Percentiles rank a stretch among this genome's conserved stretches.
phyloP scores from a whole-genome alignment of 2,113 vertebrate genomes.

The Oryzias curvinotus region DNA sequence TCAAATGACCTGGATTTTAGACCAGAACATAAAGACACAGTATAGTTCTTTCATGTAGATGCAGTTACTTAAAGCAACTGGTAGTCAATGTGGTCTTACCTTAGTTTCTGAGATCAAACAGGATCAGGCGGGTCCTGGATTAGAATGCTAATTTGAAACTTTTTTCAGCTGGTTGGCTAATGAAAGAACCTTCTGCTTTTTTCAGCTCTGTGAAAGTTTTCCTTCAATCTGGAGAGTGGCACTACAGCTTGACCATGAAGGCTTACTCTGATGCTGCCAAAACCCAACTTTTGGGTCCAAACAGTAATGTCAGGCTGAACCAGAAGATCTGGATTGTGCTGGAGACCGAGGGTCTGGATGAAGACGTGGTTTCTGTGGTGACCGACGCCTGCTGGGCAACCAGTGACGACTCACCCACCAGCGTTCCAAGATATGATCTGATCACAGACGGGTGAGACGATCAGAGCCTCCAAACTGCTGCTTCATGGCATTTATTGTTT shows the following conservation, averaged over 20 bases:
- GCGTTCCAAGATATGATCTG: background rate
- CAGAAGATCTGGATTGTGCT: slow-evolving; percentile 33
- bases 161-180: background rate
- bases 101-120: no score
- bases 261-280: background rate
- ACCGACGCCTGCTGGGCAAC: slow-evolving; percentile 36
- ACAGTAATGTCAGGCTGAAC: background rate
- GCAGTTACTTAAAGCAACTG: no score
- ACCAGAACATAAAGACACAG: no score
- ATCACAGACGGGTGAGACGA: background rate
- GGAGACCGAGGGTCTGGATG: slow-evolving; percentile 7
- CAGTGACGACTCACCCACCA: background rate
- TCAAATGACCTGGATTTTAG: no score
- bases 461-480: background rate
- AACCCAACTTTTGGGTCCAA: background rate
- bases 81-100: no score
- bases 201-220: background rate
- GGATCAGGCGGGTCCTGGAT: no score
- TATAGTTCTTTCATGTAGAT: no score
- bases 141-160: background rate
- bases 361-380: background rate
- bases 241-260: slow-evolving; percentile 33
- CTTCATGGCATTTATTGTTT: no score
- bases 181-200: background rate
- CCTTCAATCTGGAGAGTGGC: slow-evolving; percentile 14